Percentiles rank a stretch among this genome's conserved stretches.
These are phyloP conservation scores for Hyalella azteca DNA, from an alignment of 2,888 invertebrate genomes.

Conservation along the genomic window DNA sequence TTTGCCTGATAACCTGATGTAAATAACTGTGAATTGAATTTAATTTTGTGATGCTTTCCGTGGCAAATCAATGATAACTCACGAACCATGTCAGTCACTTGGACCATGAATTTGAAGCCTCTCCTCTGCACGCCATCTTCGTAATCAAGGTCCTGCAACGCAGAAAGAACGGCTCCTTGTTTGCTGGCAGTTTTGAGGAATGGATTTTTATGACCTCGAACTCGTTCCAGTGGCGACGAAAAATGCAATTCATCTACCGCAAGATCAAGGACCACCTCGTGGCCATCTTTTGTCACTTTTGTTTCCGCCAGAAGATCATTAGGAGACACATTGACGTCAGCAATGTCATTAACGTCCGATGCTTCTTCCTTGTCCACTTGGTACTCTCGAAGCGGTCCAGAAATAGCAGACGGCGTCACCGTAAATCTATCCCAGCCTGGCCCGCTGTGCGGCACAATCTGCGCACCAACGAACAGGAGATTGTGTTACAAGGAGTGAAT, in stretches of 20 bases:
- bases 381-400: not conserved
- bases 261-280: too few relatives aligned
- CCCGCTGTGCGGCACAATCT: constrained; percentile 83
- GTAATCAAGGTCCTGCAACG: constrained; percentile 92
- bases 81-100: constrained; percentile 64
- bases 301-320: too few relatives aligned
- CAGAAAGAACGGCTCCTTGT: constrained; percentile 71
- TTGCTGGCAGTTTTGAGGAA: not conserved
- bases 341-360: not conserved
- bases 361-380: not conserved
- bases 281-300: too few relatives aligned
- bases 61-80: not conserved
- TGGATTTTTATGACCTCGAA: not conserved
- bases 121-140: constrained; percentile 93
- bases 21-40: too few relatives aligned
- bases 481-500: not conserved
- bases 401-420: constrained; percentile 89
- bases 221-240: constrained; percentile 71
- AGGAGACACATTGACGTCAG: not conserved
- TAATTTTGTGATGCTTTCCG: too few relatives aligned
- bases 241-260: not conserved
- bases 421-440: constrained; percentile 96
- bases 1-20: too few relatives aligned
- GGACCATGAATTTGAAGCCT: constrained; percentile 83
- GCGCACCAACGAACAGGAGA: too few relatives aligned